Percentiles rank a stretch among this genome's conserved stretches.
Evolutionary conservation across 2,888 invertebrate genomes (phyloP).

Genomic region (Ferrisia virgata): DNA sequence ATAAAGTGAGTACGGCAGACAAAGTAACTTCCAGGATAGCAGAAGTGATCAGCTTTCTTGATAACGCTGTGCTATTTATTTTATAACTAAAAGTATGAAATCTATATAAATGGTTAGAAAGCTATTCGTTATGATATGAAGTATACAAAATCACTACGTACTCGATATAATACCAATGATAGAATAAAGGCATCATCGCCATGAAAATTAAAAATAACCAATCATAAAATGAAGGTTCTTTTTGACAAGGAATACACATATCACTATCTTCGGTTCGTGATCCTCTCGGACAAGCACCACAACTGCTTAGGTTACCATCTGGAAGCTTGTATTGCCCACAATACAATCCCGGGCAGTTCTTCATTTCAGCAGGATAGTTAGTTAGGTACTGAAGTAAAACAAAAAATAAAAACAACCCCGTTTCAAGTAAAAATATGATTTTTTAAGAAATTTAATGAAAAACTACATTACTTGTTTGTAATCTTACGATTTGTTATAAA

Average conservation of each 20-base stretch:
- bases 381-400: neutral
- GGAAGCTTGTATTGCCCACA: constrained; percentile 70
- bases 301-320: constrained; percentile 72
- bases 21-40: constrained; percentile 77
- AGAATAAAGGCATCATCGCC: constrained; percentile 78
- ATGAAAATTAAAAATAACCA: constrained; percentile 94
- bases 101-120: neutral
- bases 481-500: neutral
- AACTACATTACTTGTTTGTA: neutral
- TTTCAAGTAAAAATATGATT: neutral
- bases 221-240: constrained; percentile 77
- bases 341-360: constrained; percentile 73
- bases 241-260: constrained; percentile 72
- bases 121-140: no score
- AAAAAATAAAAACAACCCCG: neutral
- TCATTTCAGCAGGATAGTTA: no score
- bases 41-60: constrained; percentile 65
- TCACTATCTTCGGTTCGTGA: constrained; percentile 69
- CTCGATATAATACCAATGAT: constrained; percentile 92
- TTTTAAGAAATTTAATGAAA: neutral
- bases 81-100: constrained; percentile 41
- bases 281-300: constrained; percentile 84
- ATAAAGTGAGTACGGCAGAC: constrained; percentile 72
- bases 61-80: constrained; percentile 31
- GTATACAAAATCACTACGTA: neutral